phyloP scores from a whole-genome alignment of 2,888 invertebrate species.

The Folsomia manolachei region DNA sequence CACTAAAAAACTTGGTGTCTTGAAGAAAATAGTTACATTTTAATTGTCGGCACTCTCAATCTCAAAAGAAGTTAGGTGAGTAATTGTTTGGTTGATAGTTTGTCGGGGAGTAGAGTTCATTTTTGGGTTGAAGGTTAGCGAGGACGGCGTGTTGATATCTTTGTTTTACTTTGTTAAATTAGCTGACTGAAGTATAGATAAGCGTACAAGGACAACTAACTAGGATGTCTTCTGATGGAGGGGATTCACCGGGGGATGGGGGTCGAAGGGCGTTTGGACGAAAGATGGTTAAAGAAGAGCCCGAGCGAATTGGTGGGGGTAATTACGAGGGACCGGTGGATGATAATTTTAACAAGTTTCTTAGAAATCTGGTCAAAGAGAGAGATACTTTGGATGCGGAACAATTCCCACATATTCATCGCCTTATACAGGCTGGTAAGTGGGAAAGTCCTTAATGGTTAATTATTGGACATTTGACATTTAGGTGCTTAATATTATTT shows the following conservation, averaged over 20 bases:
- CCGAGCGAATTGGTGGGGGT: conserved; percentile 18
- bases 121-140: too few relatives aligned
- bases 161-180: neutral
- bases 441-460: neutral
- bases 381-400: conserved; percentile 66
- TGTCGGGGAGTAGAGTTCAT: too few relatives aligned
- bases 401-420: conserved; percentile 29
- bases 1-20: too few relatives aligned
- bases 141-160: too few relatives aligned
- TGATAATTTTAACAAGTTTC: conserved; percentile 69
- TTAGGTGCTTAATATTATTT: neutral
- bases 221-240: conserved; percentile 14
- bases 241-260: conserved; percentile 1
- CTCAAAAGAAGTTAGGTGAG: too few relatives aligned
- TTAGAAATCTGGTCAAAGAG: conserved; percentile 70
- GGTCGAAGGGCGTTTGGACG: neutral
- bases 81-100: too few relatives aligned
- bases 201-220: too few relatives aligned
- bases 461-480: neutral
- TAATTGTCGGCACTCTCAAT: too few relatives aligned
- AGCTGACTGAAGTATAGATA: neutral
- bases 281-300: conserved; percentile 5
- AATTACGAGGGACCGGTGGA: conserved; percentile 53
- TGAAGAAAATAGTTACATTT: too few relatives aligned
- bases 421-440: conserved; percentile 37